These are phyloP conservation scores for Indri indri DNA, from an alignment of 2,113 vertebrate species.

Conservation along the genomic window DNA sequence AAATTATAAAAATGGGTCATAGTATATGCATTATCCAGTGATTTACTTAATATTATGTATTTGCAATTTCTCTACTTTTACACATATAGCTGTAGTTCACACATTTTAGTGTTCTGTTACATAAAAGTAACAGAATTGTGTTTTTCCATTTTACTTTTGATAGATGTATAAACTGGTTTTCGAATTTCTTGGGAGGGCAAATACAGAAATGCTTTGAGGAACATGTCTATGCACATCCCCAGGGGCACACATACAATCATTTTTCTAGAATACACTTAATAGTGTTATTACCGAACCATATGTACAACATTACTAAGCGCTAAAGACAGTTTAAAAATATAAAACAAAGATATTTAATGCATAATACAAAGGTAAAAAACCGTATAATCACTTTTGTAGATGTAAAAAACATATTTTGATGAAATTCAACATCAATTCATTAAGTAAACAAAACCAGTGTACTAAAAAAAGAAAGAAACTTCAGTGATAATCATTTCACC, in stretches of 20 bases:
- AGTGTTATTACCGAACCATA: background rate
- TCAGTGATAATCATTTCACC: background rate
- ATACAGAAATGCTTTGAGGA: background rate
- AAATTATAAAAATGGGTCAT: background rate
- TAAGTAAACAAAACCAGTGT: background rate
- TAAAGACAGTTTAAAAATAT: background rate
- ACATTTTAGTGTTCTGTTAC: background rate
- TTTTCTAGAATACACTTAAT: background rate
- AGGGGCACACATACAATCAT: background rate
- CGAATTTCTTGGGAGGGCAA: background rate
- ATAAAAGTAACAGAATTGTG: background rate
- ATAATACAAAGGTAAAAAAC: background rate
- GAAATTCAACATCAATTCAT: background rate
- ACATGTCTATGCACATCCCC: background rate
- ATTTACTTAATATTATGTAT: background rate
- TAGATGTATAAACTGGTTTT: background rate
- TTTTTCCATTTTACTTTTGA: background rate
- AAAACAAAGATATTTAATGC: background rate
- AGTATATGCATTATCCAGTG: background rate
- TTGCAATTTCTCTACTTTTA: background rate
- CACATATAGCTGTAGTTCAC: background rate
- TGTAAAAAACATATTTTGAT: background rate
- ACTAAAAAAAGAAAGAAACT: background rate
- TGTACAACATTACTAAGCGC: background rate
- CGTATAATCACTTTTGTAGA: background rate